These are phyloP conservation scores for Clarias platycephalus DNA, from an alignment of 2,797 vertebrate genomes.

Conservation along the genomic window DNA sequence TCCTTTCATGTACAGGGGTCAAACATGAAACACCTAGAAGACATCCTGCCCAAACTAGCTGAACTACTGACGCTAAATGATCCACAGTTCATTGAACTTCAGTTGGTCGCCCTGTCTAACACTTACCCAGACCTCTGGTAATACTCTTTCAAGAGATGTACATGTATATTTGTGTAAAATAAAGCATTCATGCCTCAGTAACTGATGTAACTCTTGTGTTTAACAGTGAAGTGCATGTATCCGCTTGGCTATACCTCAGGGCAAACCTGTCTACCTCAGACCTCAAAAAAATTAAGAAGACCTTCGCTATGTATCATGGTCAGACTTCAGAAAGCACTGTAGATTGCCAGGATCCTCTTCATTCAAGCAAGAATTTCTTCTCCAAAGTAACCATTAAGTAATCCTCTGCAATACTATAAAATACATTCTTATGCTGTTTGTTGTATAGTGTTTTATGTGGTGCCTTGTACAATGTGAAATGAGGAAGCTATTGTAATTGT, in stretches of 20 bases:
- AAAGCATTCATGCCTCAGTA: background rate
- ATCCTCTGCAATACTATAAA: background rate
- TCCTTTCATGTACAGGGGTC: slow-evolving; percentile 68
- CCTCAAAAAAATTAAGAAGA: slow-evolving; percentile 68
- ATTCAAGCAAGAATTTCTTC: slow-evolving; percentile 63
- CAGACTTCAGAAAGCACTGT: background rate
- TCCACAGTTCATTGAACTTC: slow-evolving; percentile 74
- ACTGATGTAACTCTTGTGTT: background rate
- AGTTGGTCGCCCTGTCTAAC: slow-evolving; percentile 70
- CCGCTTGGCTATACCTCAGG: slow-evolving; percentile 77
- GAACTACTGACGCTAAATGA: slow-evolving; percentile 81
- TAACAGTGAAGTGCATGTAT: slow-evolving; percentile 76
- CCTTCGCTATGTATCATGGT: slow-evolving; percentile 30
- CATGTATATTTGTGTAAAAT: background rate
- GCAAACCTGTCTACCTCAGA: slow-evolving; percentile 68
- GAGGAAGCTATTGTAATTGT: background rate
- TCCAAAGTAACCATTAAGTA: slow-evolving; percentile 59
- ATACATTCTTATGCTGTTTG: background rate
- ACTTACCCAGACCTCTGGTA: slow-evolving; percentile 80
- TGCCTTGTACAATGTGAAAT: background rate
- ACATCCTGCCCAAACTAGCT: slow-evolving; percentile 71
- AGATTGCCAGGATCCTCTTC: background rate
- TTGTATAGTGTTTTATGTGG: background rate
- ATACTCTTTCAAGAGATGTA: slow-evolving; percentile 43
- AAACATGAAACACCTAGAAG: slow-evolving; percentile 67